Evolutionary conservation across 1,140 invertebrate genomes (phyloP).

Genomic region (Nilaparvata lugens): DNA sequence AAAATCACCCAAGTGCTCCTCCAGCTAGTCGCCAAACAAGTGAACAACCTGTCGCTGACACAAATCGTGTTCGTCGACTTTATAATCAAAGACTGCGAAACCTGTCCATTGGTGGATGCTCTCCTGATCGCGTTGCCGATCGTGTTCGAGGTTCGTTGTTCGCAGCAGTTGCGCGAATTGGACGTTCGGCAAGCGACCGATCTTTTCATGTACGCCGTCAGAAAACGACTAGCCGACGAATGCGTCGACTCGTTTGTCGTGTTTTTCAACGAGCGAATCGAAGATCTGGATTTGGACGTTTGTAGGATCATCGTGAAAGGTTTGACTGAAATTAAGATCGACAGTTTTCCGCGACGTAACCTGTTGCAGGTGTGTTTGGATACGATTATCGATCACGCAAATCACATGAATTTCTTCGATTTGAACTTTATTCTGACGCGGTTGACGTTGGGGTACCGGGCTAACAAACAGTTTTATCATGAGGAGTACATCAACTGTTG

Average conservation of each 20-base stretch:
- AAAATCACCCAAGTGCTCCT: conserved; percentile 48
- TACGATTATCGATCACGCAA: conserved; percentile 33
- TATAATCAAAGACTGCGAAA: conserved; percentile 38
- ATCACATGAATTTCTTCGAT: conserved; percentile 36
- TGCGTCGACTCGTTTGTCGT: conserved; percentile 27
- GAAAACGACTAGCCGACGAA: conserved; percentile 38
- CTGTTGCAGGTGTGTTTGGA: conserved; percentile 13
- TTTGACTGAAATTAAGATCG: background rate
- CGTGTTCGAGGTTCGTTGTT: conserved; percentile 48
- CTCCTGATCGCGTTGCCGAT: conserved; percentile 48
- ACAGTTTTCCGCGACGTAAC: background rate
- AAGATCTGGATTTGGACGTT: conserved; percentile 17
- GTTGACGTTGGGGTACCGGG: conserved; percentile 36
- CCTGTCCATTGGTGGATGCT: conserved; percentile 46
- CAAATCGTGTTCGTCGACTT: conserved; percentile 51
- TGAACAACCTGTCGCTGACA: conserved; percentile 46
- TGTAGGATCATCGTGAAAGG: conserved; percentile 22
- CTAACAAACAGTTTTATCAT: conserved; percentile 43
- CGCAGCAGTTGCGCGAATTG: conserved; percentile 41
- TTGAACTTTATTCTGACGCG: conserved; percentile 38
- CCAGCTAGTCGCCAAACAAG: conserved; percentile 45
- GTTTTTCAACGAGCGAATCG: conserved; percentile 2
- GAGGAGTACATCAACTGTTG: conserved; percentile 43
- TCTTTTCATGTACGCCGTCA: conserved; percentile 41
- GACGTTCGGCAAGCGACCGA: conserved; percentile 40